Conservation (phyloP, 2,113 vertebrate genomes). For the Mesoclemmys tuberculata region DNA sequence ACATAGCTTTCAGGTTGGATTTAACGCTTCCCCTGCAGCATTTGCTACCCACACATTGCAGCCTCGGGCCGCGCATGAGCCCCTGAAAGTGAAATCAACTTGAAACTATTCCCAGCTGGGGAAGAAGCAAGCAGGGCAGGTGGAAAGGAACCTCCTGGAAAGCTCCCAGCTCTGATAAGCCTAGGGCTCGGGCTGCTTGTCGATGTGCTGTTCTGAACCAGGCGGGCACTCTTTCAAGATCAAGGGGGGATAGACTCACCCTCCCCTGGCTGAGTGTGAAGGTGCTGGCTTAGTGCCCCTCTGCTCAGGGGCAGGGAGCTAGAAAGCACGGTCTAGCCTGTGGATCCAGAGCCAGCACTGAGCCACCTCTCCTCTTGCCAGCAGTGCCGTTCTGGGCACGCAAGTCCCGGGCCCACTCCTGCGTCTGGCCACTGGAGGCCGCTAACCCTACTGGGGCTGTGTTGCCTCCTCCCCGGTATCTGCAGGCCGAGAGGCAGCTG, state of each 20-base stretch:
- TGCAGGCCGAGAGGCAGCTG: not conserved
- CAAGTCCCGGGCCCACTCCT: not conserved
- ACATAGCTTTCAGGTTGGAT: not conserved
- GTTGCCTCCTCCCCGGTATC: not conserved
- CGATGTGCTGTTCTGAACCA: not conserved
- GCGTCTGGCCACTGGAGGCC: not conserved
- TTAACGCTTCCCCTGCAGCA: not conserved
- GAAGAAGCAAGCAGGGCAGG: not conserved
- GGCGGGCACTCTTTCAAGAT: not conserved
- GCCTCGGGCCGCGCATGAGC: not conserved
- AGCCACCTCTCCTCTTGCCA: not conserved
- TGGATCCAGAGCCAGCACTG: not conserved
- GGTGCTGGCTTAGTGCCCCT: not conserved
- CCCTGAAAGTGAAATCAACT: not conserved
- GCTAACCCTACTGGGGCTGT: not conserved
- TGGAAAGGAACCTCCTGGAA: not conserved
- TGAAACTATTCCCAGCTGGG: not conserved
- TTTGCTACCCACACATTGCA: not conserved
- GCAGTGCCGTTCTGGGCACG: not conserved
- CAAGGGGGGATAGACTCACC: not conserved
- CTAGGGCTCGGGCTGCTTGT: not conserved
- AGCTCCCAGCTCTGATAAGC: not conserved
- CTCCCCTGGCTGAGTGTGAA: not conserved
- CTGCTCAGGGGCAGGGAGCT: not conserved
- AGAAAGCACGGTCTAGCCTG: not conserved